Percentiles rank a stretch among this genome's conserved stretches.
Evolutionary conservation across 1,140 invertebrate genomes (phyloP).

Genomic region (Hyles euphorbiae): DNA sequence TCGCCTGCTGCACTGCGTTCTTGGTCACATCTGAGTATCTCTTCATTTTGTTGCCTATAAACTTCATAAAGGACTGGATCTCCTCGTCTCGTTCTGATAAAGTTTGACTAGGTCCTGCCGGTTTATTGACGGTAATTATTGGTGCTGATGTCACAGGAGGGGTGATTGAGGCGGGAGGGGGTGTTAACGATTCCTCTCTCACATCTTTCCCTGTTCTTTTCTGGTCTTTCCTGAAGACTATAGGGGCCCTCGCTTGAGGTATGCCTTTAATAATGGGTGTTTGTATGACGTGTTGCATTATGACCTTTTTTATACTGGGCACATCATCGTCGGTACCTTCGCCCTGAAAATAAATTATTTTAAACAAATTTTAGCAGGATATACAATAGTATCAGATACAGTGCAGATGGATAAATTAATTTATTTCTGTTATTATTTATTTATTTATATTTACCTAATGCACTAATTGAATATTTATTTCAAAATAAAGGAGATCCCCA

Average conservation of each 20-base stretch:
- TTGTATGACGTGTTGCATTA: not conserved
- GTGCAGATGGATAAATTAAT: not conserved
- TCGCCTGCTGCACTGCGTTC: slow-evolving; percentile 27
- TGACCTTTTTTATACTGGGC: not conserved
- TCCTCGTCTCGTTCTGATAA: slow-evolving; percentile 20
- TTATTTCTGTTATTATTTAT: too few relatives aligned
- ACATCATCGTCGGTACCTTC: not conserved
- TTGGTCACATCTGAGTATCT: slow-evolving; percentile 24
- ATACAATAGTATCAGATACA: too few relatives aligned
- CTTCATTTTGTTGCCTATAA: slow-evolving; percentile 32
- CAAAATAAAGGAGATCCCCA: too few relatives aligned
- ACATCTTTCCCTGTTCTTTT: too few relatives aligned
- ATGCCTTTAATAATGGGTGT: not conserved
- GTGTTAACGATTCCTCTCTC: not conserved
- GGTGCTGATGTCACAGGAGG: not conserved
- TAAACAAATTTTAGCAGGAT: too few relatives aligned
- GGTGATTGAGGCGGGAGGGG: not conserved
- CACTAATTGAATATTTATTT: too few relatives aligned
- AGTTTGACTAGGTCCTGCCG: slow-evolving; percentile 1
- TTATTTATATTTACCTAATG: too few relatives aligned
- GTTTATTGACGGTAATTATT: not conserved
- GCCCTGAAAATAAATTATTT: not conserved
- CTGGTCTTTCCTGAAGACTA: too few relatives aligned
- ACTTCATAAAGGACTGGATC: slow-evolving; percentile 24
- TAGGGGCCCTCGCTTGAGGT: too few relatives aligned